Evolutionary conservation across 1,140 invertebrate species (phyloP).

Genomic region (Hesperophylax magnus): DNA sequence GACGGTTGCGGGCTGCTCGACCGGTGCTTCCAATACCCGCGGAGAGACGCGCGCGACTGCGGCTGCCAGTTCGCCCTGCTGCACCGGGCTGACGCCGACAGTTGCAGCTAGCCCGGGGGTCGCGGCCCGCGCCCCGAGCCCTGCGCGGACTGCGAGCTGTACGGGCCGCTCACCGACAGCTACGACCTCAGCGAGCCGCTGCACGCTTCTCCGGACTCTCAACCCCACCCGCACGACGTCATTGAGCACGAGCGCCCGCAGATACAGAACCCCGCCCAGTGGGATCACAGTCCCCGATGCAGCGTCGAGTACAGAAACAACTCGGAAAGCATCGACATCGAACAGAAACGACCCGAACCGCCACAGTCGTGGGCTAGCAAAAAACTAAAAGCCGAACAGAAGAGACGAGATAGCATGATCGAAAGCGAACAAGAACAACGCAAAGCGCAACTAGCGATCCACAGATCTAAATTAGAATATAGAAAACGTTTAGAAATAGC

Average conservation of each 20-base stretch:
- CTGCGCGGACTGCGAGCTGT: slow-evolving; percentile 61
- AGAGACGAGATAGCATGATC: slow-evolving; percentile 55
- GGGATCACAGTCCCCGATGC: not conserved
- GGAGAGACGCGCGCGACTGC: slow-evolving; percentile 84
- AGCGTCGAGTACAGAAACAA: not conserved
- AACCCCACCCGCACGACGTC: slow-evolving; percentile 38
- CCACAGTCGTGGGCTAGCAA: slow-evolving; percentile 46
- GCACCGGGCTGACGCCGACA: slow-evolving; percentile 82
- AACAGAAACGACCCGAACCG: slow-evolving; percentile 30
- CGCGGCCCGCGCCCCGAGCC: slow-evolving; percentile 69
- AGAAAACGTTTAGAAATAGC: slow-evolving; percentile 19
- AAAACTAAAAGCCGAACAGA: slow-evolving; percentile 57
- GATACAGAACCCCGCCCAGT: slow-evolving; percentile 9
- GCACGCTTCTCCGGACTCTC: too few species aligned
- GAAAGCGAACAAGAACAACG: slow-evolving; percentile 22
- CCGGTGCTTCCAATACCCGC: slow-evolving; percentile 86
- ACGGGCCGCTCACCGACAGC: slow-evolving; percentile 61
- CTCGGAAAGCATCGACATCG: not conserved
- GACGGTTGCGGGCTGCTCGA: slow-evolving; percentile 86
- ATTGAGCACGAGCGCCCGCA: slow-evolving; percentile 47
- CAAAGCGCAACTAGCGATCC: slow-evolving; percentile 11
- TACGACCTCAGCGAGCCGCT: slow-evolving; percentile 59
- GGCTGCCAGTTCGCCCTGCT: slow-evolving; percentile 90
- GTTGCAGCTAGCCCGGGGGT: slow-evolving; percentile 67
- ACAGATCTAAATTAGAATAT: slow-evolving; percentile 29